phyloP scores from a whole-genome alignment of 2,797 vertebrate genomes.

The Bradypus variegatus region DNA sequence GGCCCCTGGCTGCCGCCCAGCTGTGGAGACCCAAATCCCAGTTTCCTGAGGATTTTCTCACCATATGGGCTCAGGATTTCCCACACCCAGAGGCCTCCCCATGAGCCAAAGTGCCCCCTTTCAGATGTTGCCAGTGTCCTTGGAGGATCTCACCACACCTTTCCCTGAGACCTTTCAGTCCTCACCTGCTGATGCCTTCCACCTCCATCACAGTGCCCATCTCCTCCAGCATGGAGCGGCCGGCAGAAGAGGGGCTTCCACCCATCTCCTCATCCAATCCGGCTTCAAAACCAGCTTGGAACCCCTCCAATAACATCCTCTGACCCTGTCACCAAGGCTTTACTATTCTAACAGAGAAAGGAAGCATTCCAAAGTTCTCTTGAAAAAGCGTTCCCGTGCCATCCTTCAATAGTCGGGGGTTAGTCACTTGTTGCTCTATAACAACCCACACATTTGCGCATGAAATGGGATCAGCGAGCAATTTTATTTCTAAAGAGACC shows the following conservation, averaged over 20 bases:
- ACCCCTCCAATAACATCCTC: accelerated
- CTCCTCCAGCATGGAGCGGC: not conserved
- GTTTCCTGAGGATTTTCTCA: conserved; percentile 54
- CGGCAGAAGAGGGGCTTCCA: not conserved
- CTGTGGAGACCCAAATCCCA: conserved; percentile 23
- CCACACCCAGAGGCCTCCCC: not conserved
- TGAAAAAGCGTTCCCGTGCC: not conserved
- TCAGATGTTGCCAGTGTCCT: not conserved
- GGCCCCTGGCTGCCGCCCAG: conserved; percentile 52
- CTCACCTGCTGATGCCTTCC: not conserved
- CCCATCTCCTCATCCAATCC: not conserved
- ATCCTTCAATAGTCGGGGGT: accelerated
- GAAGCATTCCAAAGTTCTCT: not conserved
- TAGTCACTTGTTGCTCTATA: not conserved
- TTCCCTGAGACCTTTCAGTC: not conserved
- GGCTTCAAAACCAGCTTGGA: not conserved
- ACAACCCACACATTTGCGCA: not conserved
- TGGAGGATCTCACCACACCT: not conserved
- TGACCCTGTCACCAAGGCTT: not conserved
- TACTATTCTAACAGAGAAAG: not conserved
- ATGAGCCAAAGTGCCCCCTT: conserved; percentile 18
- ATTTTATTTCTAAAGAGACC: not conserved
- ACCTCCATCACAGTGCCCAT: not conserved
- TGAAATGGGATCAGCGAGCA: not conserved
- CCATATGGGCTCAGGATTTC: conserved; percentile 48